Percentiles rank a stretch among this genome's conserved stretches.
Evolutionary conservation across 2,797 vertebrate species (phyloP).

Genomic region (Danio albolineatus): DNA sequence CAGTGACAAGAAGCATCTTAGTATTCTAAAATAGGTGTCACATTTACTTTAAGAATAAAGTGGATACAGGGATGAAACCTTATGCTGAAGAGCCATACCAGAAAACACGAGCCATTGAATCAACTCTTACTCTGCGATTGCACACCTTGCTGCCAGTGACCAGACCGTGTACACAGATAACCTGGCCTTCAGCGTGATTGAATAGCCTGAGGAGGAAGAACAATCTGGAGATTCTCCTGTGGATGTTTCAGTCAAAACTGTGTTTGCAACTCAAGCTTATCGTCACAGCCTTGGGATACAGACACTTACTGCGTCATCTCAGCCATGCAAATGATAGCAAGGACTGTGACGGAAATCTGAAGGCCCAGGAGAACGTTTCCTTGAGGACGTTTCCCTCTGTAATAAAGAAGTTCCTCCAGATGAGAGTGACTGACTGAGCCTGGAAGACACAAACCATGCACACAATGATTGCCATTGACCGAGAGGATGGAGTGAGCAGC

Average conservation of each 20-base stretch:
- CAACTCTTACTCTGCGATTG: not conserved
- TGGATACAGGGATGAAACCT: constrained; percentile 46
- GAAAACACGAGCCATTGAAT: not conserved
- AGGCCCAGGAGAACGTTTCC: constrained; percentile 29
- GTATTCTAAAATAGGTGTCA: not conserved
- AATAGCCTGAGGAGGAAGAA: constrained; percentile 13
- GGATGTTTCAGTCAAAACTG: constrained; percentile 28
- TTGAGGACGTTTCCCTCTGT: constrained; percentile 43
- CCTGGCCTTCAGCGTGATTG: constrained; percentile 19
- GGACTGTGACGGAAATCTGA: constrained; percentile 21
- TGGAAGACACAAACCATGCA: constrained; percentile 57
- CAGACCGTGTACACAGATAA: constrained; percentile 20
- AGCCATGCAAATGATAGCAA: constrained; percentile 27
- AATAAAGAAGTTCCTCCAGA: constrained; percentile 48
- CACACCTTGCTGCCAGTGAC: not conserved
- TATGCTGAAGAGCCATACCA: constrained; percentile 42
- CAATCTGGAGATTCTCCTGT: constrained; percentile 31
- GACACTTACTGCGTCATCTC: constrained; percentile 25
- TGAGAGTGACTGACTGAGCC: constrained; percentile 55
- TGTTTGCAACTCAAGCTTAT: constrained; percentile 43
- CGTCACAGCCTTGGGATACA: constrained; percentile 36
- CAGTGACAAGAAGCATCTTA: not conserved
- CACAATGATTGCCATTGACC: constrained; percentile 58
- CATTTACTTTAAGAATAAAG: not conserved
- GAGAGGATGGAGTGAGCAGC: constrained; percentile 43